phyloP scores from a whole-genome alignment of 92 coral and sea anemone species.

The Bergia sp. region DNA sequence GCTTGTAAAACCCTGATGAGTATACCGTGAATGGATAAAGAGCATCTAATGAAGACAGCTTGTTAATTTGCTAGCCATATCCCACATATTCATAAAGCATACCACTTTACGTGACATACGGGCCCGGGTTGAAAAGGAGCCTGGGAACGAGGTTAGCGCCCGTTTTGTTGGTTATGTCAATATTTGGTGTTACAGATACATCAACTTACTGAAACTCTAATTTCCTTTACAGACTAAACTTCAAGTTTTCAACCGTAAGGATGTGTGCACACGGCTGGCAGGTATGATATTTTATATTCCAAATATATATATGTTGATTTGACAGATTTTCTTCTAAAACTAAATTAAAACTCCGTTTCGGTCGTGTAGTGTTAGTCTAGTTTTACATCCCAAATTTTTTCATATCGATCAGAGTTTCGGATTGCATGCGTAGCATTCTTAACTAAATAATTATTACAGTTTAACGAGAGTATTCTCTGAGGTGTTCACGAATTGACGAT shows the following conservation, averaged over 20 bases:
- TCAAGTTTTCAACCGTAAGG: slow-evolving; percentile 26
- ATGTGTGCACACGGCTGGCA: slow-evolving; percentile 43
- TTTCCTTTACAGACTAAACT: slow-evolving; percentile 21
- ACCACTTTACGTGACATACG: no score
- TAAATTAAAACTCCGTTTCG: not conserved
- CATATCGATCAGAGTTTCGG: no score
- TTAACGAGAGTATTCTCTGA: not conserved
- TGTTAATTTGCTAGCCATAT: no score
- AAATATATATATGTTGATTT: not conserved
- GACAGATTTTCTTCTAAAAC: not conserved
- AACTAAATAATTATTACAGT: not conserved
- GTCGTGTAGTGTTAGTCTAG: not conserved
- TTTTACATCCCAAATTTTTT: no score
- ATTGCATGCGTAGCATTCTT: not conserved
- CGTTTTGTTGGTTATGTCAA: not conserved
- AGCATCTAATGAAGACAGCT: no score
- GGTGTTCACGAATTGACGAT: not conserved
- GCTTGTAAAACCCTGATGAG: no score
- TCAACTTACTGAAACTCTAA: not conserved
- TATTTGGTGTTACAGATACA: not conserved
- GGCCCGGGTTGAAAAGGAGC: no score
- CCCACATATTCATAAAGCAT: no score
- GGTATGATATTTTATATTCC: not conserved
- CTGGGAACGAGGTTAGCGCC: not conserved
- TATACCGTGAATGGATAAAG: no score